phyloP scores from a whole-genome alignment of 2,797 vertebrate genomes.

The Enteromius paludinosus region DNA sequence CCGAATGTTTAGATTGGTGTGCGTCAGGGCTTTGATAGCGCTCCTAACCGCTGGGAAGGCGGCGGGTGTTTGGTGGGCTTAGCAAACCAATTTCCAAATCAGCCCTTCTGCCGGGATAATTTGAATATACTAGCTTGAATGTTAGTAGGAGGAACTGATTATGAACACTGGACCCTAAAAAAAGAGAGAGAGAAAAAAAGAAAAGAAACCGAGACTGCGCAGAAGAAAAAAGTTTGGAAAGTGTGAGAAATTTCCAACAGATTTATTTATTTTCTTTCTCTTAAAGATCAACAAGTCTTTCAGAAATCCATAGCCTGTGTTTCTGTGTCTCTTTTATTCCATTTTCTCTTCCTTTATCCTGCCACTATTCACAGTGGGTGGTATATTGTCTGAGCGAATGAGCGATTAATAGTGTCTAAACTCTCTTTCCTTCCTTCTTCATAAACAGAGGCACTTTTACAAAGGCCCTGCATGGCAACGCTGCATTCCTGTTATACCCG shows the following conservation, averaged over 20 bases:
- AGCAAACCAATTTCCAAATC: neutral
- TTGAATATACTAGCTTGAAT: neutral
- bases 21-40: neutral
- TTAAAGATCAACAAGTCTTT: conserved; percentile 2
- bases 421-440: conserved; percentile 36
- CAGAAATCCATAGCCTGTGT: neutral
- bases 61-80: neutral
- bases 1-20: conserved; percentile 20
- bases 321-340: neutral
- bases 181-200: too few species aligned
- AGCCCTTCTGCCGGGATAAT: neutral
- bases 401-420: conserved; percentile 17
- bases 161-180: too few species aligned
- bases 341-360: neutral
- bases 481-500: conserved; percentile 27
- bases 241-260: neutral
- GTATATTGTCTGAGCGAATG: conserved; percentile 22
- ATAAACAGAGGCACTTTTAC: conserved; percentile 10
- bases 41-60: neutral
- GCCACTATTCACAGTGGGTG: conserved; percentile 22
- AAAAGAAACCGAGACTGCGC: neutral
- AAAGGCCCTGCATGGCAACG: conserved; percentile 8
- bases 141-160: neutral
- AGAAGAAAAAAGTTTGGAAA: neutral
- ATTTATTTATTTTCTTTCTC: neutral